A percentile compares a stretch with the other conserved stretches of the same genome.
Evolutionary conservation across 2,797 vertebrate species (phyloP).

Genomic region (Cephalopachus bancanus): DNA sequence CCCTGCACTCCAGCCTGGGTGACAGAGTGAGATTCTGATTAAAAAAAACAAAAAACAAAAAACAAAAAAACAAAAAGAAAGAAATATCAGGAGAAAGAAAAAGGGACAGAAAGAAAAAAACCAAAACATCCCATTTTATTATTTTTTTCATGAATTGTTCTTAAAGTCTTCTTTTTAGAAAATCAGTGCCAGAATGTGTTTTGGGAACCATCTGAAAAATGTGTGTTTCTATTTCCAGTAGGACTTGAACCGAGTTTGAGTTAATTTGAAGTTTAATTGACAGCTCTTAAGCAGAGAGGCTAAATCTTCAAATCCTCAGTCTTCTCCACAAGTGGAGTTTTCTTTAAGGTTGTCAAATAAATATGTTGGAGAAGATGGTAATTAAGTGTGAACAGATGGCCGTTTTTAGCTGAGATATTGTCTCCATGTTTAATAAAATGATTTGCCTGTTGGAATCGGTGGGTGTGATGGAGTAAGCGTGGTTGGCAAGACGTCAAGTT

Average conservation of each 20-base stretch:
- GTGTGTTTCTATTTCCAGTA: slow-evolving; percentile 64
- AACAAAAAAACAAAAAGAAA: too few relatives aligned
- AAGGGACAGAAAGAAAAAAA: not conserved
- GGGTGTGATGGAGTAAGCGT: slow-evolving; percentile 54
- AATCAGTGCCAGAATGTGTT: slow-evolving; percentile 36
- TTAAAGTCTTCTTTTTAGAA: slow-evolving; percentile 50
- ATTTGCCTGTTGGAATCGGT: slow-evolving; percentile 66
- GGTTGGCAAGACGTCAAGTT: slow-evolving; percentile 69
- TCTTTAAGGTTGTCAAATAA: slow-evolving; percentile 79
- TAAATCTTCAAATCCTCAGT: slow-evolving; percentile 63
- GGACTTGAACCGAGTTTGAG: slow-evolving; percentile 60
- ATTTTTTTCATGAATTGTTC: not conserved
- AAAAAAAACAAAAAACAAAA: too few relatives aligned
- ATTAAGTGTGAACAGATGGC: slow-evolving; percentile 83
- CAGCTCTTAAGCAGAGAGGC: slow-evolving; percentile 63
- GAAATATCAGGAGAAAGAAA: not conserved
- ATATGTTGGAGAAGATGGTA: slow-evolving; percentile 68
- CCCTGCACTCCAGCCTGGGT: too few relatives aligned
- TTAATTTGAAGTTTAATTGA: slow-evolving; percentile 72
- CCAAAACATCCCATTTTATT: not conserved
- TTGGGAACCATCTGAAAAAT: slow-evolving; percentile 56
- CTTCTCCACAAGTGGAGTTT: slow-evolving; percentile 66
- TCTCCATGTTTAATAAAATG: slow-evolving; percentile 60
- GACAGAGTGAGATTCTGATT: too few relatives aligned
- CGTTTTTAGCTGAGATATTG: slow-evolving; percentile 74